Evolutionary conservation across 2,888 invertebrate species (phyloP), one percentile per base, ranked within the genome.

Genomic region (Acleris holmiana): DNA sequence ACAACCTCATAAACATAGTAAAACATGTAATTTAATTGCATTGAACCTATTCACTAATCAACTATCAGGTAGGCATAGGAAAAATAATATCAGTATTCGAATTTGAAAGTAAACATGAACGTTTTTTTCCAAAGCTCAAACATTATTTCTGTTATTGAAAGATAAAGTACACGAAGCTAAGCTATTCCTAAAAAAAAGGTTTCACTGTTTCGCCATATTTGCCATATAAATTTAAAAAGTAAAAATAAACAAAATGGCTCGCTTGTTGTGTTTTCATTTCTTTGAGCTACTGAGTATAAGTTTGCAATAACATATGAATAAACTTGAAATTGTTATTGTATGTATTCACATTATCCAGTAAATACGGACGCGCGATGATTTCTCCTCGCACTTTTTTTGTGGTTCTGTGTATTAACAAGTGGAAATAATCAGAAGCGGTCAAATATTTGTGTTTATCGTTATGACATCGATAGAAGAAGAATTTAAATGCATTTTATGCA

Each of bases 401-500:
- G 41, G 53, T 54, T 54, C 40, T 46, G 48, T 54, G 41, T 19
- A 53, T 23, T 21, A 8, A 25, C 40, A 23, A 44, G 41, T 54
- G 66, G 55, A 51, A 66, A 51, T 60, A 55, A 49, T 35, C 35
- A 40, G 57, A 35, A 53, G 19, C 44, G 18, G 41, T 44, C 48
- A 40, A 23, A 47, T 13, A 23, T 50, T 13, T 47, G 29, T 29
- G 41, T 18, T 23, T 62, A 49, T 41, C 48, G 51, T 41, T 50
- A 90, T 89, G 89, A 84, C 77, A 79, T 82, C 86, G 35, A 35
- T 35, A 55, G 76, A 77, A 57, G 76, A 85, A 76, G 87, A 80
- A 71, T 88, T 86, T 65, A 86, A 85, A 62, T 94, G 94, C 79
- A 89, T 94, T 69, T 89, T 95, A 73, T 95, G 94, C 76, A 91